phyloP scores from a whole-genome alignment of 2,888 invertebrate genomes.

The Hypolimnas misippus region DNA sequence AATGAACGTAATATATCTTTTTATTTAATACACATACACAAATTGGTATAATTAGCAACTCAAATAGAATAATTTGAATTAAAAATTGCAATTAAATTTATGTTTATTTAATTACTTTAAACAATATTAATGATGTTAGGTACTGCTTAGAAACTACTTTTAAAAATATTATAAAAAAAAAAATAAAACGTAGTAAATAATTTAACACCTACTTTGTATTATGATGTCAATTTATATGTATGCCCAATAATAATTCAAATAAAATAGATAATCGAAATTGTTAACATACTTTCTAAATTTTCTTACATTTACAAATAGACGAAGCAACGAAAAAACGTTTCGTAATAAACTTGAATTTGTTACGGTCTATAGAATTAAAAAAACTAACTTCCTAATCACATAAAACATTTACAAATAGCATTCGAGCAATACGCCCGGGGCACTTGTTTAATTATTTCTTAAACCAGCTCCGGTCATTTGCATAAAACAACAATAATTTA shows the following conservation, averaged over 20 bases:
- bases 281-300: background rate
- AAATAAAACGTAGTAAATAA: too few relatives aligned
- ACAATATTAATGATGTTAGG: background rate
- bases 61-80: background rate
- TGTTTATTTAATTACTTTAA: background rate
- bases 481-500: slow-evolving; percentile 82
- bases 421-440: slow-evolving; percentile 64
- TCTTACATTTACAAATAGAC: background rate
- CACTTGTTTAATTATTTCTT: slow-evolving; percentile 78
- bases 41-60: background rate
- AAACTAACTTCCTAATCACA: slow-evolving; percentile 69
- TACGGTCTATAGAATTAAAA: slow-evolving; percentile 50
- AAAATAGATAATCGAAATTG: background rate
- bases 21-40: slow-evolving; percentile 7
- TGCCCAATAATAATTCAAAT: too few relatives aligned
- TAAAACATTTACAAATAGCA: slow-evolving; percentile 70
- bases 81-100: background rate
- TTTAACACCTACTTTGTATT: too few relatives aligned
- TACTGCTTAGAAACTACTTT: too few relatives aligned
- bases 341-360: slow-evolving; percentile 47
- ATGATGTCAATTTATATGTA: too few relatives aligned
- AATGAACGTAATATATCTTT: slow-evolving; percentile 7
- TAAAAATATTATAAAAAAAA: too few relatives aligned
- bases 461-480: slow-evolving; percentile 69
- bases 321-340: background rate